phyloP scores from a whole-genome alignment of 37 sponge, comb jelly and placozoan genomes.

The Halichondria panicea region DNA sequence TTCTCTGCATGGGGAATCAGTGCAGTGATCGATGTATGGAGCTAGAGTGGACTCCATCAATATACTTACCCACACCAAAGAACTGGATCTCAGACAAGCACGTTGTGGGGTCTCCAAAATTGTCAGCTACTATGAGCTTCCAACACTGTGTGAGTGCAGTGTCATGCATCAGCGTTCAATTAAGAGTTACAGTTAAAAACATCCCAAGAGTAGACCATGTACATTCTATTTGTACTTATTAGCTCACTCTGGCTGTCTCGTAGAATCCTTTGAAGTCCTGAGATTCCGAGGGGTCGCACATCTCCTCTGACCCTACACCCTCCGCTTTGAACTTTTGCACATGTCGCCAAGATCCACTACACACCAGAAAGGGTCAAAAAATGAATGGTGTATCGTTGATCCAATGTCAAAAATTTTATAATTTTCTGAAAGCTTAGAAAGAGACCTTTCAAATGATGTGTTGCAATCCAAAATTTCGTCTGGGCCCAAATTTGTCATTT shows the following conservation, averaged over 20 bases:
- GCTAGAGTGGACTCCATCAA: neutral
- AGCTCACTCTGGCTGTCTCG: slow-evolving; percentile 56
- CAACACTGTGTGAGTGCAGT: slow-evolving; percentile 46
- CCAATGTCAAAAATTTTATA: too few species aligned
- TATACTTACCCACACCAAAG: slow-evolving; percentile 82
- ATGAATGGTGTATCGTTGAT: too few species aligned
- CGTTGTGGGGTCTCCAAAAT: slow-evolving; percentile 71
- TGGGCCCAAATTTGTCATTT: too few species aligned
- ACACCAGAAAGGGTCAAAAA: slow-evolving; percentile 17
- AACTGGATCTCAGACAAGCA: slow-evolving; percentile 68
- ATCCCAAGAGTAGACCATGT: neutral
- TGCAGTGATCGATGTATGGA: neutral
- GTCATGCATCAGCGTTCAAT: neutral
- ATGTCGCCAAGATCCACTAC: slow-evolving; percentile 83
- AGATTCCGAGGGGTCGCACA: slow-evolving; percentile 32
- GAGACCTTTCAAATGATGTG: too few species aligned
- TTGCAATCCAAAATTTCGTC: too few species aligned
- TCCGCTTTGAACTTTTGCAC: slow-evolving; percentile 73
- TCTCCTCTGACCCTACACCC: slow-evolving; percentile 47
- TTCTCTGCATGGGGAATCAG: slow-evolving; percentile 35
- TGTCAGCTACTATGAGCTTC: slow-evolving; percentile 61
- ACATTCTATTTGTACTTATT: neutral
- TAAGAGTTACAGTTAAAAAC: neutral
- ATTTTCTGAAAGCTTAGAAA: too few species aligned
- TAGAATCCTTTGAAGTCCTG: slow-evolving; percentile 90